Base-by-base conservation (phyloP, 2,113 vertebrate species). In the Tetrao urogallus region DNA sequence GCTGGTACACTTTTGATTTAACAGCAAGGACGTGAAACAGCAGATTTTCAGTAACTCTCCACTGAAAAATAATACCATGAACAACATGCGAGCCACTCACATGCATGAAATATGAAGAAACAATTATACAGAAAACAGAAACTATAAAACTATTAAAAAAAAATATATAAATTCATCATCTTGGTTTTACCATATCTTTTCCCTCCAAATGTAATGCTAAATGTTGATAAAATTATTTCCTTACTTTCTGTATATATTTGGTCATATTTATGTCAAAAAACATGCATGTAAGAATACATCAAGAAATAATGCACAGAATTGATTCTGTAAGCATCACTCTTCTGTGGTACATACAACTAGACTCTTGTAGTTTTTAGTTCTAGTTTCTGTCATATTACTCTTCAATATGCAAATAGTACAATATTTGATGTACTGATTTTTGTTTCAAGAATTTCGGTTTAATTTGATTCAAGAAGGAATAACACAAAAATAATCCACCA, bases 41-140 rank as follows among this genome's bases (percentile, higher is more conserved):
- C 5, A 86, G 45, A 38, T 80, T 94, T 96, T 92, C 86, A 95
- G 84, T 82, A 84, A 21, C 5, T n/a, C 21, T 94, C 67, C 20
- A 81, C 13, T 65, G 74, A 50, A 58, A 79, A 34, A 16, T 12
- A 73, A 88, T 91, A 65, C 10, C n/a, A 89, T 66, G 45, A 88
- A 94, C 38, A 92, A 87, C 19, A 67, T 13, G 28, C 10, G 94
- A 84, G 14, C 38, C 30, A 90, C 66, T 56, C 21, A 34, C 54
- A 71, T 30, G 28, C 1, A 21, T 6, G 48, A 91, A 83, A 19
- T 24, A 40, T 4, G 3, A 24, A 91, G 83, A 73, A 71, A 21
- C 15, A 38, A 38, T 38, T 38, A 38, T 13, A 40, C 40, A 40
- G 12, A 40, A 40, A 71, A 27, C 25, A 91, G 83, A 75, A 71